Percentiles rank a stretch among this genome's conserved stretches.
Evolutionary conservation across 2,888 invertebrate genomes (phyloP).

Genomic region (Macrostomum cliftonense): DNA sequence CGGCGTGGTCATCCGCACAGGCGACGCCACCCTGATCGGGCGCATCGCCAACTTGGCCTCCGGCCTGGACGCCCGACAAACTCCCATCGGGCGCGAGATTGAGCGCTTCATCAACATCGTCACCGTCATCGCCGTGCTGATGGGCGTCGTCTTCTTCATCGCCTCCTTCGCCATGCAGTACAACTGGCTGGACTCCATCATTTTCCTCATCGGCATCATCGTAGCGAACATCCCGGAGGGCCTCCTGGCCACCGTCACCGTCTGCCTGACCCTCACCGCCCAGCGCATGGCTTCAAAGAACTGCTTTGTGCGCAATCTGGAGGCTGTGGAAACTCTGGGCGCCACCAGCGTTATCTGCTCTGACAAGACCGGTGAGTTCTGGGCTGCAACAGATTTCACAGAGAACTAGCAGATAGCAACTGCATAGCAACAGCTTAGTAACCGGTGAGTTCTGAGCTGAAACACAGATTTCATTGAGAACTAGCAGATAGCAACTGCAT

Average conservation of each 20-base stretch:
- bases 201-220: constrained; percentile 42
- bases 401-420: too few species aligned
- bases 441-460: too few species aligned
- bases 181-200: constrained; percentile 15
- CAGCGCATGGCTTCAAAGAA: constrained; percentile 11
- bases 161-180: constrained; percentile 15
- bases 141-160: constrained; percentile 18
- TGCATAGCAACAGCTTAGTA: too few species aligned
- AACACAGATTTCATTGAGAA: too few species aligned
- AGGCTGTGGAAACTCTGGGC: constrained; percentile 11
- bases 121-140: constrained; percentile 24
- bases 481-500: too few species aligned
- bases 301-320: constrained; percentile 5
- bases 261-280: constrained; percentile 10
- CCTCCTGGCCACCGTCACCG: constrained; percentile 11
- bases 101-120: constrained; percentile 28
- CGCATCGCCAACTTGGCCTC: constrained; percentile 82
- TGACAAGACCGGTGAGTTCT: constrained; percentile 7
- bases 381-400: too few species aligned
- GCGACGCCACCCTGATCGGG: constrained; percentile 87
- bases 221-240: constrained; percentile 12
- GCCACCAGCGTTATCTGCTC: constrained; percentile 8
- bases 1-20: constrained; percentile 69
- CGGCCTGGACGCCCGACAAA: constrained; percentile 44
- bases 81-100: constrained; percentile 12